Percentiles rank a stretch among this genome's conserved stretches.
phyloP scores from a whole-genome alignment of 2,888 invertebrate species.

The Tethea ocularis region DNA sequence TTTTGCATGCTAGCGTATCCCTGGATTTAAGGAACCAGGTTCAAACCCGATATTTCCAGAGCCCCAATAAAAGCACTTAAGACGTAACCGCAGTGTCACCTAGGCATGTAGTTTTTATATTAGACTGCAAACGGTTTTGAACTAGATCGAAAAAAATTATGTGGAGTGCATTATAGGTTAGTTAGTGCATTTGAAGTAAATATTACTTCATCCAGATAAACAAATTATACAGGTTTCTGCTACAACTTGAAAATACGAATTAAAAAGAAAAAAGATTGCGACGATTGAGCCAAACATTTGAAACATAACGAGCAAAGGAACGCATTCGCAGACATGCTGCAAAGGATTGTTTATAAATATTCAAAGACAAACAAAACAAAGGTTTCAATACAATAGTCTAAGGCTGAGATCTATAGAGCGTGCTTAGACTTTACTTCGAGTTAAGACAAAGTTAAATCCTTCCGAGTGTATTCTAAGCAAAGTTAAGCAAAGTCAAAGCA shows the following conservation, averaged over 20 bases:
- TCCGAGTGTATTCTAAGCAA: too few species aligned
- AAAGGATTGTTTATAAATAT: background rate
- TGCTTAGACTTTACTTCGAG: too few species aligned
- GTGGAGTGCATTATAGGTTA: too few species aligned
- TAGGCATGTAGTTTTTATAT: slow-evolving; percentile 12
- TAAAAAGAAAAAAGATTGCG: too few species aligned
- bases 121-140: slow-evolving; percentile 25
- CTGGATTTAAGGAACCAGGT: background rate
- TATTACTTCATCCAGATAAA: too few species aligned
- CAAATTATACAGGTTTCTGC: too few species aligned
- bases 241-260: too few species aligned
- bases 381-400: background rate
- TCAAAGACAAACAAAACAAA: background rate
- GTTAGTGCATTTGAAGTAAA: too few species aligned
- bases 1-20: background rate
- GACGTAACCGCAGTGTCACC: background rate
- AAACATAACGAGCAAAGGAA: background rate
- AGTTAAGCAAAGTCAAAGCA: too few species aligned
- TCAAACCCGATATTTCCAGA: background rate
- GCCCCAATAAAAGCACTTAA: background rate
- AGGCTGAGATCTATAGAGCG: too few species aligned
- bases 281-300: too few species aligned
- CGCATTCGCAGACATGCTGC: background rate
- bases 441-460: too few species aligned
- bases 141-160: slow-evolving; percentile 23